Conservation (phyloP, 2,797 vertebrate species). For the Dendrocincla tyrannina region DNA sequence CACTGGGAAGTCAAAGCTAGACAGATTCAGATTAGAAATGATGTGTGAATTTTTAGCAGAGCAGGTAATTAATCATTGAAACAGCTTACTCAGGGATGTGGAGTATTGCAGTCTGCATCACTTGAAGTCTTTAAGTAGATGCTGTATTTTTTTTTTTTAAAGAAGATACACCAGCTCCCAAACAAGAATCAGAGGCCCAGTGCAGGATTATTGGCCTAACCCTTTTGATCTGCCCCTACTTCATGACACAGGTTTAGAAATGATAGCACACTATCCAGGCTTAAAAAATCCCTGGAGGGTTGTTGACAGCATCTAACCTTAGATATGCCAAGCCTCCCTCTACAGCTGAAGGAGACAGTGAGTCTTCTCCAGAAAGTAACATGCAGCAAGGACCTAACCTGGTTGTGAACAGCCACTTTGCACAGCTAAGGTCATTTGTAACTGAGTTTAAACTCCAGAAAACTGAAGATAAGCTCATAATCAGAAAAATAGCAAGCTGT, state of each 20-base stretch:
- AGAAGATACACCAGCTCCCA: background rate
- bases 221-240: background rate
- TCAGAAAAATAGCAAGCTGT: background rate
- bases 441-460: background rate
- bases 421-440: background rate
- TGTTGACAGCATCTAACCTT: background rate
- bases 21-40: slow-evolving; percentile 30
- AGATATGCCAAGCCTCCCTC: background rate
- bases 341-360: background rate
- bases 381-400: background rate
- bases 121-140: slow-evolving; percentile 9
- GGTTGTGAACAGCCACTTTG: background rate
- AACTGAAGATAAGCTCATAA: background rate
- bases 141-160: background rate
- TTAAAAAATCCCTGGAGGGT: background rate
- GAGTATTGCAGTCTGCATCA: background rate
- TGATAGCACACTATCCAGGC: background rate
- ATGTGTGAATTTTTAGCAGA: slow-evolving; percentile 35
- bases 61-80: slow-evolving; percentile 46
- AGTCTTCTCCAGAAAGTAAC: background rate
- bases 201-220: background rate
- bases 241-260: background rate
- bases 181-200: background rate
- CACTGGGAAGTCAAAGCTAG: background rate
- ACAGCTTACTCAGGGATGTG: slow-evolving; percentile 23